Percentiles rank a stretch among this genome's conserved stretches.
phyloP scores from a whole-genome alignment of 1,140 invertebrate species.

The Ostrea edulis region DNA sequence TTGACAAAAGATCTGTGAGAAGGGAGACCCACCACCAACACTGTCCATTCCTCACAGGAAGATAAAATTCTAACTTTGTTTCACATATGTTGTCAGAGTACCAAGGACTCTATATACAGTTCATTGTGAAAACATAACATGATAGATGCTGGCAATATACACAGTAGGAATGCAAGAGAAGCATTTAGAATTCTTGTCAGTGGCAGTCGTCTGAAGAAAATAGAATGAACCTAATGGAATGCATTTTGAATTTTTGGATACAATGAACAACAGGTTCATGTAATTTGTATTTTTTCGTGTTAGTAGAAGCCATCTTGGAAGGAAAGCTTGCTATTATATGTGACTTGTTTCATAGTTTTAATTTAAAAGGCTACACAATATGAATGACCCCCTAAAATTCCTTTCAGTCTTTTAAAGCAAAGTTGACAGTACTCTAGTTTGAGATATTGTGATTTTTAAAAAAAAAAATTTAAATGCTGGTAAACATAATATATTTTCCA shows the following conservation, averaged over 20 bases:
- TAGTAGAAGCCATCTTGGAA: neutral
- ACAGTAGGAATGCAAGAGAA: neutral
- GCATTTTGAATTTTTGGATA: neutral
- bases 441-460: too few relatives aligned
- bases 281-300: neutral
- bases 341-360: too few relatives aligned
- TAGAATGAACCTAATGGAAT: neutral
- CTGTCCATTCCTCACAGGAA: neutral
- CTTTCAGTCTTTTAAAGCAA: too few relatives aligned
- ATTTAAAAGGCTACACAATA: too few relatives aligned
- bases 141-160: neutral
- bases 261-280: conserved; percentile 30
- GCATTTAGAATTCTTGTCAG: neutral
- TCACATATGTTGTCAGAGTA: neutral
- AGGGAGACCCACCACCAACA: conserved; percentile 11
- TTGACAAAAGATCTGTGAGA: conserved; percentile 6
- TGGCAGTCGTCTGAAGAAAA: conserved; percentile 23
- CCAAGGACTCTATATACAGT: conserved; percentile 3
- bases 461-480: too few relatives aligned
- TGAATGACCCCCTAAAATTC: too few relatives aligned
- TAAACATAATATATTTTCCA: too few relatives aligned
- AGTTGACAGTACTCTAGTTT: too few relatives aligned
- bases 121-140: conserved; percentile 33
- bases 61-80: neutral
- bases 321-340: neutral